Evolutionary conservation across 2,113 vertebrate genomes (phyloP), one percentile per base, ranked within the genome.

Genomic region (Rhegmatorhina hoffmannsi): DNA sequence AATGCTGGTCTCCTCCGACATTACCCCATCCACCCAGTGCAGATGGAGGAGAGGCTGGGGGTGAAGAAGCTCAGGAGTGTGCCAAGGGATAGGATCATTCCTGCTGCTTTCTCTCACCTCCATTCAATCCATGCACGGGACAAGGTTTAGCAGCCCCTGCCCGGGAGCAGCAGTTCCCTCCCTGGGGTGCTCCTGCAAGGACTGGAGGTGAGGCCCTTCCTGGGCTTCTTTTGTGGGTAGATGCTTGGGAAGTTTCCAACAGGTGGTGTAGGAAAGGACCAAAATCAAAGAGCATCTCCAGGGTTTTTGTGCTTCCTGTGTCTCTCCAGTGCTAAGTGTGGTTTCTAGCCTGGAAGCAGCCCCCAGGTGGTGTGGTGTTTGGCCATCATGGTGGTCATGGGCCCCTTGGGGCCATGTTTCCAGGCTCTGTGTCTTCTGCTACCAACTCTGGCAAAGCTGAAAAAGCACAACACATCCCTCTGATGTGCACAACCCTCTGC

Each of bases 401-500:
- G 33, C 69, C 10, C 34, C 49, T 56, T 34, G 34, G 31, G 44
- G 5, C 47, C 55, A 9, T 9, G 26, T 44, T 31, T 75, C 58
- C 58, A 40, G 26, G 33, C 38, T 73, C 83, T 72, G 47, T 40
- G 60, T 53, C 73, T 86, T 56, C 59, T 80, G 26, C 76, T 55
- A 66, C 72, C 34, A 26, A 16, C 47, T 26, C 64, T 55, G 63
- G 55, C 47, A 73, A 92, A 94, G 21, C 89, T 7, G 6, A 94
- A 66, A 92, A 95, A 93, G 81, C 94, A 96, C 90, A 92, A 88
- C 85, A 94, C 50, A 36, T 31, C 29, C 38, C 70, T 43, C 56
- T 0, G 0, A 6, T 29, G 46, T 0, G 1, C 47, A 50, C 53
- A 81, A 58, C 38, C 13, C 73, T 64, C 86, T 58, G 67, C 78